phyloP scores from a whole-genome alignment of 2,888 invertebrate genomes.

The Galeopsomyia nigrocyanea region DNA sequence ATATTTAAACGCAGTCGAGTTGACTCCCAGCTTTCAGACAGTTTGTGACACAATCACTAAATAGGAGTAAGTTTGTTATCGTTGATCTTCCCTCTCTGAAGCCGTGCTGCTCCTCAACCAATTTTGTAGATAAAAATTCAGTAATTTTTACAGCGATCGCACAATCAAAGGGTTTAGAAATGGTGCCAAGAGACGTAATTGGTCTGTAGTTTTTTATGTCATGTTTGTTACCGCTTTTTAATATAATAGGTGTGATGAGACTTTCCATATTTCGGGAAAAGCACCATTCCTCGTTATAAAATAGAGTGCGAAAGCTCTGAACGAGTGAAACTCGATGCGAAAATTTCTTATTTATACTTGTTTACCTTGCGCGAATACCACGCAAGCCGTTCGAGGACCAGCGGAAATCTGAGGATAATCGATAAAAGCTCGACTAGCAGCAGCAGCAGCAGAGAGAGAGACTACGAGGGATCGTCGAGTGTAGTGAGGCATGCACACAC shows the following conservation, averaged over 20 bases:
- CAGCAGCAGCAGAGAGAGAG: not conserved
- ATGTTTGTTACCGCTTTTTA: constrained; percentile 23
- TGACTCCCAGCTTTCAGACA: constrained; percentile 13
- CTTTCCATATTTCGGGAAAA: constrained; percentile 28
- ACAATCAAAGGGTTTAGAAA: constrained; percentile 38
- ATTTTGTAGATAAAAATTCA: not conserved
- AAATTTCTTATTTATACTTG: too few relatives aligned
- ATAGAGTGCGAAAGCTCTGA: too few relatives aligned
- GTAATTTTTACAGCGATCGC: constrained; percentile 1
- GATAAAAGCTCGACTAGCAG: constrained; percentile 11
- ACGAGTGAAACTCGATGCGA: too few relatives aligned
- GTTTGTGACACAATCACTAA: constrained; percentile 21
- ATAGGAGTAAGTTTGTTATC: constrained; percentile 35
- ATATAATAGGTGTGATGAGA: constrained; percentile 28
- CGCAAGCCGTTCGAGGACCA: too few relatives aligned
- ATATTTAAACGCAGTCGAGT: constrained; percentile 41
- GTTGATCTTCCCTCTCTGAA: constrained; percentile 40
- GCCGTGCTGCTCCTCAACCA: constrained; percentile 38
- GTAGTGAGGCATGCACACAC: not conserved
- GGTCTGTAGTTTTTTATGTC: constrained; percentile 31
- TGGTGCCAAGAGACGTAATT: constrained; percentile 25
- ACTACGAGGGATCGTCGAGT: constrained; percentile 18
- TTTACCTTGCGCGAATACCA: too few relatives aligned
- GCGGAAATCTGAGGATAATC: constrained; percentile 5
- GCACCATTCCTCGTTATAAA: too few relatives aligned